Evolutionary conservation across 2,113 vertebrate genomes (phyloP), one percentile per base, ranked within the genome.

Genomic region (Lepisosteus oculatus): DNA sequence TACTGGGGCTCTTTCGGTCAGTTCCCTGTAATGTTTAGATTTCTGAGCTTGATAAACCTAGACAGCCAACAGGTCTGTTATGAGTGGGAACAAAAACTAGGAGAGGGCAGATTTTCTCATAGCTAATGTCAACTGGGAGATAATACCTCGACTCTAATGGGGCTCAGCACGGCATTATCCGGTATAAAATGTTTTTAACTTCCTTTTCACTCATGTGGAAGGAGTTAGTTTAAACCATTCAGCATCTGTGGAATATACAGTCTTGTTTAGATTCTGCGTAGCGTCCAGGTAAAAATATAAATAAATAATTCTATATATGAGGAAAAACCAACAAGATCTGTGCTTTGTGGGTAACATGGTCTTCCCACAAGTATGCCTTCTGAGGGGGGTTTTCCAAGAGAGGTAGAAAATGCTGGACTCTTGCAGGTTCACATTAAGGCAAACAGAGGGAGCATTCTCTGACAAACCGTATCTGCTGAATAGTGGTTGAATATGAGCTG

Each of bases 31-130:
- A 85, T 85, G 86, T 88, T 88, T 87, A 89, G 88, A 88, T 88
- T 80, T 83, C 82, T 75, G 86, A 89, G 85, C 82, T 82, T 81
- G 87, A 90, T 91, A 89, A 87, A 86, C 84, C 85, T 80, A 80
- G 64, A 84, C 68, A 77, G 85, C 87, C 85, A 86, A 86, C 88
- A 89, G 88, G 88, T 89, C 86, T 87, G 87, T 87, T 89, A 87
- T 87, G 85, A 89, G 85, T 89, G 86, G 86, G 85, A 85, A 84
- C 86, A 56, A 65, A 59, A 15, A 69, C 8, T 45, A 47, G 47
- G 65, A 61, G 67, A 55, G 73, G 70, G 41, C 62, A 67, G 80
- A 80, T 84, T 84, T 89, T 88, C 87, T 89, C 86, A 90, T 86
- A 61, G 84, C 83, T 87, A 88, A 87, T 83, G 85, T 87, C 86